These are phyloP conservation scores for Xyrauchen texanus DNA, from an alignment of 2,113 vertebrate genomes.

Conservation along the genomic window DNA sequence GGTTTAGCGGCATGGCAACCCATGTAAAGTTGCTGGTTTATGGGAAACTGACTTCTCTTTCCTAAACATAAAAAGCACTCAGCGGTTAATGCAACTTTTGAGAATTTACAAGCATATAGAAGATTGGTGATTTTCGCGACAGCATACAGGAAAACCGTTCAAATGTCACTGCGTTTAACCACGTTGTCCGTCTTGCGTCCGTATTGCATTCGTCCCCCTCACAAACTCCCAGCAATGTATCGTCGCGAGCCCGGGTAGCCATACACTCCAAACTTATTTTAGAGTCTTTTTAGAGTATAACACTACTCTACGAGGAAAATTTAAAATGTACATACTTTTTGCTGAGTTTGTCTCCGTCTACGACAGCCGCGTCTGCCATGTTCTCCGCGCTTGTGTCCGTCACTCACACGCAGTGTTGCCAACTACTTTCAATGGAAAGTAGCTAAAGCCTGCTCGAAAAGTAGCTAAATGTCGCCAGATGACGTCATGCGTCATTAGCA, in stretches of 20 bases:
- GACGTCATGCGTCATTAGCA: too few relatives aligned
- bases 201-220: too few relatives aligned
- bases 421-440: too few relatives aligned
- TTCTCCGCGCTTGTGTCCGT: slow-evolving; percentile 38
- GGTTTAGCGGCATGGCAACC: too few relatives aligned
- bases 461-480: too few relatives aligned
- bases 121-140: not conserved
- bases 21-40: too few relatives aligned
- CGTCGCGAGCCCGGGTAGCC: not conserved
- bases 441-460: too few relatives aligned
- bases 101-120: not conserved
- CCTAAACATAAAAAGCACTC: too few relatives aligned
- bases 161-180: not conserved
- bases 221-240: not conserved
- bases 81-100: too few relatives aligned
- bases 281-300: not conserved
- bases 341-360: slow-evolving; percentile 73
- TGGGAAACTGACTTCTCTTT: not conserved
- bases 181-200: not conserved
- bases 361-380: slow-evolving; percentile 73
- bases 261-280: not conserved
- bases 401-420: too few relatives aligned
- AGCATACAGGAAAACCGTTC: not conserved
- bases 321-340: slow-evolving; percentile 70
- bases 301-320: too few relatives aligned